Evolutionary conservation across 2,797 vertebrate species (phyloP), one percentile per base, ranked within the genome.

Genomic region (Microctenopoma steveboyesi): DNA sequence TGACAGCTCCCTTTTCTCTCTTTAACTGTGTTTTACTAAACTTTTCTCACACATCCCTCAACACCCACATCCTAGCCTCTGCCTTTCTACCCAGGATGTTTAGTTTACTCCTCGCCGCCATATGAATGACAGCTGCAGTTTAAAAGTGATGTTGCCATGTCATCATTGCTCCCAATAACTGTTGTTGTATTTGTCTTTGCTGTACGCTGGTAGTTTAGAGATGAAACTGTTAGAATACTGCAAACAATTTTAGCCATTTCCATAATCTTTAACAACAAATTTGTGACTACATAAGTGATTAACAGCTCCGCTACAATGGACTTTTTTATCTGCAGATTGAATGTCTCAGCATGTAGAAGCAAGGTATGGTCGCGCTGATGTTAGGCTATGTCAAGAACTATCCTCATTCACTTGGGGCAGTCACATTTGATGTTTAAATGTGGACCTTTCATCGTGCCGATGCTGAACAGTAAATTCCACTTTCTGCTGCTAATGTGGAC

Each of bases 1-100:
- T 62, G 60, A 74, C 40, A 51, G 53, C 75, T 84, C 86, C 84
- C 87, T 80, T 87, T 81, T 89, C 68, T 83, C 85, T 80, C 79
- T 87, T 88, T 76, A 87, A 84, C 71, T 59, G 52, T 64, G 64
- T 72, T 91, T 87, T 78, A 79, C 56, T 45, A 51, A 86, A 87
- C 64, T 71, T 84, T 81, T 76, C 81, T 56, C 79, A 60, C 53
- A 65, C 43, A 55, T 56, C 65, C 60, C 67, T 7, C 3, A 50
- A 70, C 79, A 79, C 64, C 64, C 85, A 88, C 74, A 78, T 85
- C 79, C 79, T 68, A 75, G 52, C 56, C 65, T 61, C 48, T 49
- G 64, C 64, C 66, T 83, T 83, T 84, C 76, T 88, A 87, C 76
- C 65, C 88, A 87, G 87, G 88, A 90, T 87, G 83, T 85, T 85